Conservation (phyloP, 2,113 vertebrate species). For the Odontophorus gujanensis region DNA sequence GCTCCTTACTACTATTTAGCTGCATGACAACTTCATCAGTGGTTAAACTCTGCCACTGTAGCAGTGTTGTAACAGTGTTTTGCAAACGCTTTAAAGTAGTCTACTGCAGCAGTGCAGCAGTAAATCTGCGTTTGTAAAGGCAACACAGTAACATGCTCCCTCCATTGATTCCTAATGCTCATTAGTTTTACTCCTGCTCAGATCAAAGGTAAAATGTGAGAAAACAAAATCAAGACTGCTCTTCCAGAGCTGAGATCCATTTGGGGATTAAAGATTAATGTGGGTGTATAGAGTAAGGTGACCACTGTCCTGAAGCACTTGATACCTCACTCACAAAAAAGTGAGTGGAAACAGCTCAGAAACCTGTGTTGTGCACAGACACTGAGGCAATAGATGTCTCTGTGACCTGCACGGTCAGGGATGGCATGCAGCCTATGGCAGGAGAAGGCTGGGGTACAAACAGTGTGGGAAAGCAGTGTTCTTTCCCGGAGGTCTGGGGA, state of each 20-base stretch:
- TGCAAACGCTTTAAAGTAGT: background rate
- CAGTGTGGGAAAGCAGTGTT: background rate
- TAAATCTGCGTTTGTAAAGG: background rate
- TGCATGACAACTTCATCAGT: background rate
- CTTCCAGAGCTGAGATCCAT: background rate
- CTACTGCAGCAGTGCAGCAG: fast-evolving
- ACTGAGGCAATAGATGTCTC: background rate
- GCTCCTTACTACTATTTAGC: background rate
- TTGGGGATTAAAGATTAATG: fast-evolving
- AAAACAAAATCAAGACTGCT: background rate
- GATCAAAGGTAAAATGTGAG: background rate
- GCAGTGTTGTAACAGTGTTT: background rate
- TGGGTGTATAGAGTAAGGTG: background rate
- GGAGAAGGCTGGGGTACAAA: background rate
- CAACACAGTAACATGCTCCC: background rate
- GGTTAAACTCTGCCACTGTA: background rate
- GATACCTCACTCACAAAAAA: background rate
- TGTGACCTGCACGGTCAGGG: background rate
- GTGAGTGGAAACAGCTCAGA: background rate
- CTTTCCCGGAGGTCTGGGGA: background rate
- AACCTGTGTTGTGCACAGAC: background rate
- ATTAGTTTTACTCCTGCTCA: background rate
- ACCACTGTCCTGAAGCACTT: background rate
- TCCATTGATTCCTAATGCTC: background rate
- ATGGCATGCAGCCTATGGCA: background rate